Conservation (phyloP, 2,113 vertebrate genomes). For the Neoarius graeffei region DNA sequence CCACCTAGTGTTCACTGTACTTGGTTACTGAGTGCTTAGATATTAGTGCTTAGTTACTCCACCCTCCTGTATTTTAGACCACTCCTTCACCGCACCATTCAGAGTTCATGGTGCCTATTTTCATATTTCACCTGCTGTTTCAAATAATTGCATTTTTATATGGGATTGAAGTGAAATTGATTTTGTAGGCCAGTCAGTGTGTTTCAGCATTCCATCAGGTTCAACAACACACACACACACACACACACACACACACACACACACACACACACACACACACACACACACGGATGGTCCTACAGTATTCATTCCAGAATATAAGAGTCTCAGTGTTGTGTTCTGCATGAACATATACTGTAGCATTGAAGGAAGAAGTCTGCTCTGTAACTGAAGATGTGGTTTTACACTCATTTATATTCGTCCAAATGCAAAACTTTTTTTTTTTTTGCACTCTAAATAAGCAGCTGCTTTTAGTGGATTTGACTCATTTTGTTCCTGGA, state of each 20-base stretch:
- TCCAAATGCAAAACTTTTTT: not conserved
- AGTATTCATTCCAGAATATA: not conserved
- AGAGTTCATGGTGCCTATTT: not conserved
- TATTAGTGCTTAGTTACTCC: not conserved
- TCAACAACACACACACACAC: not conserved
- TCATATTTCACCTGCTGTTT: not conserved
- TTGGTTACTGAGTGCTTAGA: not conserved
- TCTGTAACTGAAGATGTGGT: not conserved
- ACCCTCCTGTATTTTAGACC: not conserved
- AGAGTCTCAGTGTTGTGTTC: not conserved
- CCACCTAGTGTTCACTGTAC: slow-evolving; percentile 35
- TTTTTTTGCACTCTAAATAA: not conserved
- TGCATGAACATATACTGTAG: not conserved
- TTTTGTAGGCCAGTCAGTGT: not conserved
- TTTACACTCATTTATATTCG: not conserved
- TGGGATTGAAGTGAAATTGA: not conserved
- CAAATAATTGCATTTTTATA: not conserved
- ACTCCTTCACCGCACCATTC: not conserved
- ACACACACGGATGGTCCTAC: not conserved
- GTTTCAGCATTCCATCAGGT: not conserved
- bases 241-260: too few relatives aligned
- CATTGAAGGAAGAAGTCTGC: not conserved
- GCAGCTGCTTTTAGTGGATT: not conserved
- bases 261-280: not conserved
- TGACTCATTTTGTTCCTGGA: not conserved